Percentiles rank a stretch among this genome's conserved stretches.
These are phyloP conservation scores for Stigmatopora nigra DNA, from an alignment of 2,113 vertebrate species.

Conservation along the genomic window DNA sequence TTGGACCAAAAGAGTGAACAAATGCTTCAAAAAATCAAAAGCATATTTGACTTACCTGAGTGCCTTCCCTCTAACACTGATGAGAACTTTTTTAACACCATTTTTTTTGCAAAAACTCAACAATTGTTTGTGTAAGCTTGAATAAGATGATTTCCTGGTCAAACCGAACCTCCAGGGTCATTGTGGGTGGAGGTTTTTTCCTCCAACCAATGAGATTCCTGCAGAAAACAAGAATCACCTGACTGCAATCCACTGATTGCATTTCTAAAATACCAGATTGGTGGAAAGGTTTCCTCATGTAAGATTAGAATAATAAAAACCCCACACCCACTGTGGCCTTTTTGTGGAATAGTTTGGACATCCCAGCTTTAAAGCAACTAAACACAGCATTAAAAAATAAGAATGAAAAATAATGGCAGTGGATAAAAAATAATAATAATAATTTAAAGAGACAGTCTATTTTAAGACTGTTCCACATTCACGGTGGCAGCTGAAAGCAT, in stretches of 20 bases:
- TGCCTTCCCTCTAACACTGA: conserved; percentile 55
- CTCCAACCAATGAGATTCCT: too few relatives aligned
- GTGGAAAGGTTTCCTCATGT: too few relatives aligned
- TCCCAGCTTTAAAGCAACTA: conserved; percentile 8
- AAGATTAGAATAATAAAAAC: too few relatives aligned
- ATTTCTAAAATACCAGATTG: too few relatives aligned
- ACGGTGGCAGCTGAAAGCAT: conserved; percentile 19
- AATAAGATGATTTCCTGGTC: conserved; percentile 37
- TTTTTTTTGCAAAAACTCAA: neutral
- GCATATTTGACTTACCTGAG: conserved; percentile 62
- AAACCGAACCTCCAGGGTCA: neutral
- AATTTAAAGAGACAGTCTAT: conserved; percentile 27
- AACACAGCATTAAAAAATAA: conserved; percentile 20
- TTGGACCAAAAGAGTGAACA: neutral
- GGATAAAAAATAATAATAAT: conserved; percentile 16
- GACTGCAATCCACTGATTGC: too few relatives aligned
- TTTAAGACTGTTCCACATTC: conserved; percentile 48
- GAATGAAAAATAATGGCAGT: conserved; percentile 34
- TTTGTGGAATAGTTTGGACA: too few relatives aligned
- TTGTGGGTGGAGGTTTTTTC: too few relatives aligned
- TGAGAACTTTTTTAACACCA: conserved; percentile 27
- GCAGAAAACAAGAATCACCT: too few relatives aligned
- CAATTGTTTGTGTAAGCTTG: conserved; percentile 15
- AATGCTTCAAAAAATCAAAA: conserved; percentile 35
- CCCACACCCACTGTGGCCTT: too few relatives aligned